A percentile compares a stretch with the other conserved stretches of the same genome.
phyloP scores from a whole-genome alignment of 2,797 vertebrate species.

The Pelochelys cantorii region DNA sequence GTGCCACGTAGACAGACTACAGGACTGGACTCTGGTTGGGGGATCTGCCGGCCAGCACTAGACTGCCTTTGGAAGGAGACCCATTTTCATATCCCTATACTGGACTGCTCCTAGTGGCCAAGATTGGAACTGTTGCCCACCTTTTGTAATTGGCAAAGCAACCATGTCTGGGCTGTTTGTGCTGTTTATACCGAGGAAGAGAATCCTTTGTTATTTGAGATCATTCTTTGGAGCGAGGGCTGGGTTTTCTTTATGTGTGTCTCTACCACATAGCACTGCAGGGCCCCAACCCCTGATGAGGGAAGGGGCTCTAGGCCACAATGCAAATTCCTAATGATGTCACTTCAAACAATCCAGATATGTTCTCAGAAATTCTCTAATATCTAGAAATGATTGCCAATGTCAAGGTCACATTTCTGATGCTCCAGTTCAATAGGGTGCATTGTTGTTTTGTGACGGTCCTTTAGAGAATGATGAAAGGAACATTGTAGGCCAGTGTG shows the following conservation, averaged over 20 bases:
- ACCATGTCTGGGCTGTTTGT: neutral
- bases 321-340: neutral
- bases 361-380: neutral
- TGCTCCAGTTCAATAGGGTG: rapidly evolving
- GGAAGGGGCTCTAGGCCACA: rapidly evolving
- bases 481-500: neutral
- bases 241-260: neutral
- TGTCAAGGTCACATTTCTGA: slow-evolving; percentile 32
- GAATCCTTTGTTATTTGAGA: neutral
- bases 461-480: slow-evolving; percentile 58
- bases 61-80: neutral
- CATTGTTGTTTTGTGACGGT: slow-evolving; percentile 6
- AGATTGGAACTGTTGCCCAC: neutral
- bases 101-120: neutral
- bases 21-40: neutral
- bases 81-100: neutral
- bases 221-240: neutral
- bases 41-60: neutral
- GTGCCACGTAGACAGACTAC: neutral
- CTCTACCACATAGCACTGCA: rapidly evolving
- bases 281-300: rapidly evolving
- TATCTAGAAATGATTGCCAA: neutral
- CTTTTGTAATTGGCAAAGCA: neutral
- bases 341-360: neutral
- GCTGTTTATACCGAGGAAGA: neutral